Evolutionary conservation across 2,797 vertebrate genomes (phyloP), one percentile per base, ranked within the genome.

Genomic region (Sebastes oblongus): DNA sequence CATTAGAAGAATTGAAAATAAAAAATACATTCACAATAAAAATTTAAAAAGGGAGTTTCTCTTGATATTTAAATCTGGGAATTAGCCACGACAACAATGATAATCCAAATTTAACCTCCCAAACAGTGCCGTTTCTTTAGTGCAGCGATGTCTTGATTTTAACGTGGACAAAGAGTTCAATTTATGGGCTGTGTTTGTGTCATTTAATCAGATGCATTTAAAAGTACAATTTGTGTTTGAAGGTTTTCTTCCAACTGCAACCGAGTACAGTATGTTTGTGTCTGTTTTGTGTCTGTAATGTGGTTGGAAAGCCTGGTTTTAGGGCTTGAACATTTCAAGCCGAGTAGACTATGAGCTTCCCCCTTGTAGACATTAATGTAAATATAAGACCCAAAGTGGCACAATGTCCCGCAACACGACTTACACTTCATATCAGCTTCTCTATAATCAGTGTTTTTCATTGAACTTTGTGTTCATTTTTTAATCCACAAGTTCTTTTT

Each of bases 111-210:
- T 32, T 34, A 20, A 59, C 36, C 29, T 66, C 61, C 24, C n/a
- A 59, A 70, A 66, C 30, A 72, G 59, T 56, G 54, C 8, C 0
- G 8, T 58, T 50, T 74, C 55, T 74, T 81, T n/a, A 78, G 34
- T 80, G 66, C 69, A 81, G 75, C 14, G 14, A 76, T 42, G 56
- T 81, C 77, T 81, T 59, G 14, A 32, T 59, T 56, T 69, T 22
- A 69, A 69, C 0, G 2, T 29, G 14, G 69, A 66, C 36, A 42
- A 72, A 62, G 4, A 60, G 25, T 66, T 67, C 13, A 42, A 72
- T 56, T 52, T 58, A 30, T 16, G 2, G 13, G 67, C 59, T 60
- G 56, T 25, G 62, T 34, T 24, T 24, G 29, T 52, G 55, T 64
- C 32, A 64, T 59, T 29, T 71, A 11, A 32, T 66, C 5, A 25